Conservation (phyloP, 2,888 invertebrate genomes). For the Cryptus viduatorius region DNA sequence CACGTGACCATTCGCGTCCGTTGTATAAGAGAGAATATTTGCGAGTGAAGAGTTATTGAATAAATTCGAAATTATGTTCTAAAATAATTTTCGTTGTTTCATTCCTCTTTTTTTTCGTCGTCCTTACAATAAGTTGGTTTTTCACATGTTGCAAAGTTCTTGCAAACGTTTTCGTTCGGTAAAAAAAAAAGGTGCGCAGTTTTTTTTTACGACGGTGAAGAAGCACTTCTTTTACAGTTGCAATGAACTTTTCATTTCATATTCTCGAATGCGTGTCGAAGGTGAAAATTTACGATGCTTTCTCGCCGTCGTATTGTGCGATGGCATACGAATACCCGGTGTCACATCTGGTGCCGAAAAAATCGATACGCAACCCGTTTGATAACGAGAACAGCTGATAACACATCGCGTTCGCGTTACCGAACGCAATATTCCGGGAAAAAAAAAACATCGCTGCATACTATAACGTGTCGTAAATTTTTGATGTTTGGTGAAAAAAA, state of each 20-base stretch:
- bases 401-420: conserved; percentile 22
- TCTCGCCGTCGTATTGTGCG: conserved; percentile 13
- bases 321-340: conserved; percentile 3
- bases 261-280: background rate
- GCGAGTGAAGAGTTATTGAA: conserved; percentile 56
- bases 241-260: conserved; percentile 29
- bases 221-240: background rate
- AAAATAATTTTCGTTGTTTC: conserved; percentile 11
- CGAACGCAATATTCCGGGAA: background rate
- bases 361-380: conserved; percentile 35
- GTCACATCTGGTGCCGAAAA: conserved; percentile 47
- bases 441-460: background rate
- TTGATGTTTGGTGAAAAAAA: background rate
- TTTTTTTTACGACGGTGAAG: background rate
- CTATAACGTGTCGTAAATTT: background rate
- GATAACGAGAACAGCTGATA: conserved; percentile 49
- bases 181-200: background rate
- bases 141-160: background rate
- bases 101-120: background rate
- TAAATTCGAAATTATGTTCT: conserved; percentile 61
- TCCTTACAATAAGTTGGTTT: background rate
- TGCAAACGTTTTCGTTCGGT: background rate
- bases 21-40: conserved; percentile 56
- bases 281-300: conserved; percentile 3
- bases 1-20: conserved; percentile 45